Evolutionary conservation across 1,140 invertebrate species (phyloP), one percentile per base, ranked within the genome.

Genomic region (Orius insidiosus): DNA sequence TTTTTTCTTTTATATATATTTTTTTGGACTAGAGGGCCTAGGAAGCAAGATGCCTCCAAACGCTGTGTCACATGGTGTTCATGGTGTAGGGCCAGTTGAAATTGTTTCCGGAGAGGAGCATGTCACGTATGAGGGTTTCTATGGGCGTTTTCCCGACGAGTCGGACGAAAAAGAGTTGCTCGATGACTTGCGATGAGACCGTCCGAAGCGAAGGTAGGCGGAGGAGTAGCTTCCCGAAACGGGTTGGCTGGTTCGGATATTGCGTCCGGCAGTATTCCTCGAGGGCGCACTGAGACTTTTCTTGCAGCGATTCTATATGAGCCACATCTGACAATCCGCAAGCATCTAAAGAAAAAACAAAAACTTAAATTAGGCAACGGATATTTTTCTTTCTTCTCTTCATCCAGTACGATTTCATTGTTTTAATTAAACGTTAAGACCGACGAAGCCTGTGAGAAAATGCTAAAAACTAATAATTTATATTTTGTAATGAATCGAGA

Each of bases 101-200:
- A 56, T 78, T 84, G 71, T 84, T 78, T 59, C 87, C 85, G 24
- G n/a, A 89, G n/a, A 95, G 65, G 46, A 96, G 68, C 89, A 95
- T 94, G 64, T 96, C 90, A 57, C 89, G 72, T 51, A 96, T 95
- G 34, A 95, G 70, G n/a, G 89, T 95, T 66, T 95, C 89, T 55
- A 96, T 96, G 38, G 89, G 89, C 9, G 89, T 95, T 67, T 95
- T 95, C 40, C 89, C 90, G 48, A 94, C 89, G 58, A 95, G 71
- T 49, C 90, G 73, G 32, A 95, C 89, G 71, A 97, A 96, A 74
- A 97, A 97, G 51, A 97, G 72, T 66, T 95, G 89, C 64, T 97
- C 90, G 60, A 97, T 95, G 50, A 96, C 89, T 66, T 86, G 83
- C 24, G 85, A 85, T 60, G 78, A 85, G 52, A 96, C 88, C 39